A percentile compares a stretch with the other conserved stretches of the same genome.
phyloP scores from a whole-genome alignment of 92 coral and sea anemone species.

The Meandrina meandrites region DNA sequence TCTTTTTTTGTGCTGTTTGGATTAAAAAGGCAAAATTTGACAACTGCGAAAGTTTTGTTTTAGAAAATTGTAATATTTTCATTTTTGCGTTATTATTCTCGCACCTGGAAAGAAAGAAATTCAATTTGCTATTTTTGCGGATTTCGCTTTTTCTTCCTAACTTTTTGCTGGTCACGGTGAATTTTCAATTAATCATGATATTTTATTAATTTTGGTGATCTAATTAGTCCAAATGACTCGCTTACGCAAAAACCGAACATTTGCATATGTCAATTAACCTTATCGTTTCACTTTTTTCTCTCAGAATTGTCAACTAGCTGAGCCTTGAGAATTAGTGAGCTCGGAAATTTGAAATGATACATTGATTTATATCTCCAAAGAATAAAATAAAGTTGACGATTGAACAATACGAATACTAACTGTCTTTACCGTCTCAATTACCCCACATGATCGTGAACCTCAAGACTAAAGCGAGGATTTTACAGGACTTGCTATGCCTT shows the following conservation, averaged over 20 bases:
- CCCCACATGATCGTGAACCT: too few relatives aligned
- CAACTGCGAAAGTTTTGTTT: not conserved
- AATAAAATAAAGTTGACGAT: too few relatives aligned
- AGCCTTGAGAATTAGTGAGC: too few relatives aligned
- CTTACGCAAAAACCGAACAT: not conserved
- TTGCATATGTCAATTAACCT: not conserved
- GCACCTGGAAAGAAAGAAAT: not conserved
- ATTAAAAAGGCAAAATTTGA: slow-evolving; percentile 5
- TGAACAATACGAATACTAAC: too few relatives aligned
- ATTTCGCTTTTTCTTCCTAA: not conserved
- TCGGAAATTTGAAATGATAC: too few relatives aligned
- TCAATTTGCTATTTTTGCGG: not conserved
- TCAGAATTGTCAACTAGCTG: not conserved
- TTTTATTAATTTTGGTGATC: not conserved
- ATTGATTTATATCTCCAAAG: too few relatives aligned
- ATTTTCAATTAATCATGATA: not conserved
- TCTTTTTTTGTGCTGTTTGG: not conserved
- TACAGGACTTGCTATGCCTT: too few relatives aligned
- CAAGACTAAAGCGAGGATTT: too few relatives aligned
- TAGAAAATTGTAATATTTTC: not conserved
- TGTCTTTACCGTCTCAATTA: too few relatives aligned
- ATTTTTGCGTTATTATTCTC: not conserved
- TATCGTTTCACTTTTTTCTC: not conserved
- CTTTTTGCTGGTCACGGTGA: not conserved
- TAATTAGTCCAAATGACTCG: not conserved